Percentiles rank a stretch among this genome's conserved stretches.
Evolutionary conservation across 2,888 invertebrate genomes (phyloP).

Genomic region (Eustalomyia histrio): DNA sequence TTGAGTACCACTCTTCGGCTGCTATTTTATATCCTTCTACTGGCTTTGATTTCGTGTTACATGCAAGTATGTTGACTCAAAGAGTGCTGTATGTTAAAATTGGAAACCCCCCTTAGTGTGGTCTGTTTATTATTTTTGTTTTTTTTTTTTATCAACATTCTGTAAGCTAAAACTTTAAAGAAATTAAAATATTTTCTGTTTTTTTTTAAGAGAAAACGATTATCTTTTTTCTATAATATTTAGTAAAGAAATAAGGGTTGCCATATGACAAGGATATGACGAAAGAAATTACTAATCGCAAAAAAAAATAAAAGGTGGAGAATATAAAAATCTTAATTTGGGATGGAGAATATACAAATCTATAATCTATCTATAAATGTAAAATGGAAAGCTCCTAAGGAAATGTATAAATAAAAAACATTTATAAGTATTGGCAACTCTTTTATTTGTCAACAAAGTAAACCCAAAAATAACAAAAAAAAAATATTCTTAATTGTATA

Average conservation of each 20-base stretch:
- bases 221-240: slow-evolving; percentile 63
- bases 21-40: slow-evolving; percentile 61
- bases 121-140: slow-evolving; percentile 37
- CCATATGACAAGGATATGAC: slow-evolving; percentile 8
- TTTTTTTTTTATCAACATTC: slow-evolving; percentile 6
- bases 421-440: slow-evolving; percentile 34
- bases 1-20: slow-evolving; percentile 21
- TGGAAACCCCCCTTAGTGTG: slow-evolving; percentile 56
- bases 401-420: too few relatives aligned
- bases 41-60: slow-evolving; percentile 67
- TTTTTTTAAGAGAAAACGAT: slow-evolving; percentile 43
- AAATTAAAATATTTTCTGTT: slow-evolving; percentile 60
- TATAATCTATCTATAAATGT: too few relatives aligned
- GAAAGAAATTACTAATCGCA: too few relatives aligned
- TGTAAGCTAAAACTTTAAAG: slow-evolving; percentile 48
- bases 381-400: too few relatives aligned
- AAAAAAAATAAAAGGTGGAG: too few relatives aligned
- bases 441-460: slow-evolving; percentile 9
- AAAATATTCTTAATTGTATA: slow-evolving; percentile 52
- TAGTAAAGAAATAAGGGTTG: slow-evolving; percentile 32
- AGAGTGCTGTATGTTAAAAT: slow-evolving; percentile 19
- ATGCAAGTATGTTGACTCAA: slow-evolving; percentile 59
- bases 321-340: too few relatives aligned
- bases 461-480: slow-evolving; percentile 16
- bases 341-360: too few relatives aligned